phyloP scores from a whole-genome alignment of 2,888 invertebrate genomes.

The Drosophila atroscutellata region DNA sequence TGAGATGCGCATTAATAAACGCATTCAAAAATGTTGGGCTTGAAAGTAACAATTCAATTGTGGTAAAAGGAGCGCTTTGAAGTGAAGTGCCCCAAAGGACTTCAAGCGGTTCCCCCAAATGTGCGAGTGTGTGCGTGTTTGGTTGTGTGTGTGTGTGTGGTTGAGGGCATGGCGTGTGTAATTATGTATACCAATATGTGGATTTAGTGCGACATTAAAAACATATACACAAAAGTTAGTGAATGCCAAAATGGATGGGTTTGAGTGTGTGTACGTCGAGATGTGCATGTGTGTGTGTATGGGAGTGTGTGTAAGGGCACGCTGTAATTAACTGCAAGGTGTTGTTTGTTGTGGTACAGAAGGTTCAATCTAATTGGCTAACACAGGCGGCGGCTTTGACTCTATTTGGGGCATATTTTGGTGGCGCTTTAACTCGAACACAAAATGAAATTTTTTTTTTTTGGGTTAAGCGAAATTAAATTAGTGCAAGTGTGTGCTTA shows the following conservation, averaged over 20 bases:
- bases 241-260: slow-evolving; percentile 6
- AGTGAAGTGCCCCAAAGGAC: slow-evolving; percentile 13
- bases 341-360: slow-evolving; percentile 6
- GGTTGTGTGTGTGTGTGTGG: slow-evolving; percentile 6
- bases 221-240: slow-evolving; percentile 38
- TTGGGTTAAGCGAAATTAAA: slow-evolving; percentile 74
- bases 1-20: slow-evolving; percentile 44
- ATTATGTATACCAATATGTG: slow-evolving; percentile 39
- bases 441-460: slow-evolving; percentile 49
- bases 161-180: background rate
- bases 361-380: slow-evolving; percentile 5
- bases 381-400: slow-evolving; percentile 11
- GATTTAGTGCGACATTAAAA: slow-evolving; percentile 42
- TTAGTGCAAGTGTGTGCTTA: slow-evolving; percentile 58
- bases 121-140: background rate
- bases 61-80: slow-evolving; percentile 39
- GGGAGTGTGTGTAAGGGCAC: background rate
- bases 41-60: slow-evolving; percentile 57
- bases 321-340: slow-evolving; percentile 24
- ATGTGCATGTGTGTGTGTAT: background rate
- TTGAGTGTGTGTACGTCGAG: background rate
- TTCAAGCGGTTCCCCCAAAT: background rate
- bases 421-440: slow-evolving; percentile 32
- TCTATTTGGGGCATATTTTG: slow-evolving; percentile 11
- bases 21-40: slow-evolving; percentile 23